Evolutionary conservation across 2,888 invertebrate genomes (phyloP), one percentile per base, ranked within the genome.

Genomic region (Hirtodrosophila confusa): DNA sequence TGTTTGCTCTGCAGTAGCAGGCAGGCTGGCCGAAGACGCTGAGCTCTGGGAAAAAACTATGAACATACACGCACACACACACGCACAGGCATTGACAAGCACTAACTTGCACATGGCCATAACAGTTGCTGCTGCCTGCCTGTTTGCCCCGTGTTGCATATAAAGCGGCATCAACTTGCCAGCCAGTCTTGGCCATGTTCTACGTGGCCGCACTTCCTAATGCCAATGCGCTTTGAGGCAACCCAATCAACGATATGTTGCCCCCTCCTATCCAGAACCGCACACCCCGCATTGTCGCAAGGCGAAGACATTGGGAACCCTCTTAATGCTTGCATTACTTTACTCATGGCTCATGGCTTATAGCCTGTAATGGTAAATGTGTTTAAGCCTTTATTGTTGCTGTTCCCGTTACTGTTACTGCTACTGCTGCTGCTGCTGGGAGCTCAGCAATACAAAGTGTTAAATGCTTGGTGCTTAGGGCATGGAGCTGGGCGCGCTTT

Each of bases 381-480:
- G 60, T 53, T 73, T 68, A 85, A 82, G 79, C 65, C 70, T 57
- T 77, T 80, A 58, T 62, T 80, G 75, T 37, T 45, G 58, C 44
- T 50, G 11, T 36, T 53, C 9, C 54, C 35, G 12, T 51, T 49
- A 33, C 49, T 56, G 48, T 69, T 48, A 24, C 35, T 35, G 37
- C 35, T 41, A 48, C 61, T 58, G 41, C 23, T 23, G 27, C 60
- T 49, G 58, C 48, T 39, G 53, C 12, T n/a, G 58, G 41, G 35
- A 70, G 70, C 70, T 78, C 60, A 69, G 74, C 50, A 69, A 69
- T 79, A 82, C 74, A 83, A 86, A 79, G 80, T 80, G 83, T 76
- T 80, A 79, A 80, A 86, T 79, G 75, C 72, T 69, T 57, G 53
- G 54, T 55, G 69, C 67, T 67, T 65, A 56, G 49, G 35, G 50